Base-by-base conservation (phyloP, 2,113 vertebrate genomes). In the Acrocephalus arundinaceus region DNA sequence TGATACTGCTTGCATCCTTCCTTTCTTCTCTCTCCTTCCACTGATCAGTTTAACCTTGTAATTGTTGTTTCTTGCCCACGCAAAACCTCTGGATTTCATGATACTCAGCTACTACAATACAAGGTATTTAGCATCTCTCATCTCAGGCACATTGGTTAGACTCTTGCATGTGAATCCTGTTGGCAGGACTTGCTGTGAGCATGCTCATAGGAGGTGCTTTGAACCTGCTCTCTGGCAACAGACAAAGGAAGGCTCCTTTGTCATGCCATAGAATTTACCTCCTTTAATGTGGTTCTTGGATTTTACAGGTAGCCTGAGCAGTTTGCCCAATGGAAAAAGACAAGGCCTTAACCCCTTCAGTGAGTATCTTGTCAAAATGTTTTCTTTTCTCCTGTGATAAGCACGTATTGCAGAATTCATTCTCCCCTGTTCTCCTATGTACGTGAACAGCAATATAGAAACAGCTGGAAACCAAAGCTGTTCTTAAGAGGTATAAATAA, bases 301-400 rank as follows among this genome's bases (percentile, higher is more conserved):
- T 93, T 85, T 97, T 98, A 75, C 98, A 99, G 99, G 98, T 92
- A 98, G 97, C 95, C 97, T 97, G 71, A 98, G 98, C 95, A 98
- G 97, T 97, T 97, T 98, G 88, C 98, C 98, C 97, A 98, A 95
- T 97, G 99, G 98, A 97, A 98, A 98, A 98, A 97, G 98, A 98
- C 98, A 98, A 98, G 98, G 98, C 97, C 98, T 98, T 97, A 98
- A 99, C 95, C 98, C 98, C 92, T 98, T 99, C 98, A 98, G 99
- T 99, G 98, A 99, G 98, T 97, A 96, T 96, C 96, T 97, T 97
- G 95, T 95, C 24, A 84, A 92, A 90, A 58, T 93, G 43, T 94
- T 97, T 63, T 61, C 9, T 59, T 85, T 91, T 86, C 58, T 27
- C n/a, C 33, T 39, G 1, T 81, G 49, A 31, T 86, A 92, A 62